Evolutionary conservation across 1,140 invertebrate species (phyloP), one percentile per base, ranked within the genome.

Genomic region (Caenorhabditis tropicalis): DNA sequence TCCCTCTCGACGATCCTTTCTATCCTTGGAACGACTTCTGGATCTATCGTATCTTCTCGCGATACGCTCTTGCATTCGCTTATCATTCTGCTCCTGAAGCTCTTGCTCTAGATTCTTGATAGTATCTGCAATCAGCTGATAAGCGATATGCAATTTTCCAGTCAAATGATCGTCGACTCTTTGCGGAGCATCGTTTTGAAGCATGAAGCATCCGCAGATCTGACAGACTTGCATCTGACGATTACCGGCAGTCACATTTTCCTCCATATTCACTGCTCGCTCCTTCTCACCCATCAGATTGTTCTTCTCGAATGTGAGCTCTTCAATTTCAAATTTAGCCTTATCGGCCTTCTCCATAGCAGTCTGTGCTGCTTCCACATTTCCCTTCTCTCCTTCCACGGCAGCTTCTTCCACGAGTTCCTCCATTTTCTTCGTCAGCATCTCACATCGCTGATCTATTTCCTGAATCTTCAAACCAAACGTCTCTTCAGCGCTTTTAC

Each of bases 181-280:
- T 89, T 98, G 96, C 90, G 98, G 96, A 2, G 96, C 96, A 93
- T 99, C 97, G 7, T 93, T 96, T n/a, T 98, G 96, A 88, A 99
- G 97, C n/a, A 99, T 93, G 92, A 99, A 98, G 12, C 97, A 97
- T 6, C 97, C 98, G 92, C 98, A 99, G 1, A 98, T 96, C 88
- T 85, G 79, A 21, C 84, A 85, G 1, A 85, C 84, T 74, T 82
- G 53, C 84, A 85, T 85, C 21, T 81, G 84, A 1, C 58, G 29
- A 82, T 70, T 81, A 19, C 79, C 82, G 12, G 39, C 39, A 21
- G 58, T 80, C 15, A 65, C 48, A 39, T 79, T 58, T 12, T 82
- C 84, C 24, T 74, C 60, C 58, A 49, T 31, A 58, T 24, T 56
- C 27, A 46, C 39, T 24, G 60, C 58, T 27, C 24, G 9, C 2